Base-by-base conservation (phyloP, 2,888 invertebrate genomes). In the Meiosimyza decipiens region DNA sequence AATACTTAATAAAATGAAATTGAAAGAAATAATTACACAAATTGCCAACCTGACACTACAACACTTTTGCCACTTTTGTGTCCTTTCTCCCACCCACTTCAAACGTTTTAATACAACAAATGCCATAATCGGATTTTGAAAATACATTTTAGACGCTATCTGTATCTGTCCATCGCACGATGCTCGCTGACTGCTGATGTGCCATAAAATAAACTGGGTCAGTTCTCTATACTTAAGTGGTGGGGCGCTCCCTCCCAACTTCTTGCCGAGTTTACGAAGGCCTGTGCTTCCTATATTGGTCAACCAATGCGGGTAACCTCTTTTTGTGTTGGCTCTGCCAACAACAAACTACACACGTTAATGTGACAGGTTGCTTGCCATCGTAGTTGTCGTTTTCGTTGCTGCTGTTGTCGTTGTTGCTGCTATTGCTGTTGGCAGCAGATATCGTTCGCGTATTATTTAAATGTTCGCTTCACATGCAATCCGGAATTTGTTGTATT, bases 291-390 rank as follows among this genome's bases (percentile, higher is more conserved):
- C 52, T 66, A 16, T 54, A 66, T 66, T 66, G 66, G 66, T 40
- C 66, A 66, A 66, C 54, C 52, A 66, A 28, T 54, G n/a, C 22
- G 18, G 22, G 52, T 40, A 33, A 28, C 15, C 52, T 52, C 63
- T 63, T 63, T 63, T 52, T 40, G 1, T 12, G 40, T 11, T 28
- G n/a, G 52, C 52, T n/a, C 52, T 33, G 52, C n/a, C 51, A 65
- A 52, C 65, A 15, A 66, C 40, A 40, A 40, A 40, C 40, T 40
- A 40, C 40, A 33, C 52, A 33, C 11, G 50, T 28, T 16, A 13
- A 16, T 33, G 62, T 74, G 71, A 71, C 74, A 74, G 74, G 65
- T 71, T 71, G 73, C 70, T 72, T 70, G 71, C 64, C 69, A 59
- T 18, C 12, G 18, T 52, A 18, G 70, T 40, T 64, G 74, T 50